Base-by-base conservation (phyloP, 2,797 vertebrate species). In the Rhincodon typus region DNA sequence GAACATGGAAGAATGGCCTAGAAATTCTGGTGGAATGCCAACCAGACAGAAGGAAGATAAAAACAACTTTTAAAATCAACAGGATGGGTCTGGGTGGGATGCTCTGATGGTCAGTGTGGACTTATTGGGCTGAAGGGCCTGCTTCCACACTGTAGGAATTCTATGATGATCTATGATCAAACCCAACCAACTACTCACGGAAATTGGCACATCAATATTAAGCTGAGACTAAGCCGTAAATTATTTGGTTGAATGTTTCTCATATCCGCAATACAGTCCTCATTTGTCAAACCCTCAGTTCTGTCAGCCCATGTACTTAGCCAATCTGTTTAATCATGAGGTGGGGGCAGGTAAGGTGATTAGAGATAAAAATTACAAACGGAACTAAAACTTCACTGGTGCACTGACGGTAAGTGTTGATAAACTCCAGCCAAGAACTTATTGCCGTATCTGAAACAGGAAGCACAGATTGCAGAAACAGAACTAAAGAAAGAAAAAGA, bases 311-410 rank as follows among this genome's bases (percentile, higher is more conserved):
- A 82, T 23, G 79, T 19, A 82, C 79, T 42, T n/a, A 38, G 17
- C 77, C 15, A 19, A 30, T 30, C 38, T 38, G 3, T 17, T n/a
- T 17, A 38, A 15, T 79, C 1, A 7, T 13, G 74, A 50, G 74
- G 34, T 27, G 30, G 70, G 25, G 70, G 30, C 1, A 0, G 17
- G 38, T 4, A 19, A n/a, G 5, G 79, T 21, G 38, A 4, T 21
- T 19, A 23, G 38, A 84, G 79, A 84, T 42, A 84, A 84, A 19
- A 84, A 84, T 21, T 91, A 21, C 19, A 38, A 67, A 93, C n/a
- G 5, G 6, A 91, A 62, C 38, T 77, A 19, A 91, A 57, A 90
- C 96, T 96, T 96, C 96, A 88, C 77, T 95, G 96, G 95, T 95
- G 57, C 67, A 94, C 15, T 72, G 1, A 94, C 1, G 27, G 21